Percentiles rank a stretch among this genome's conserved stretches.
These are phyloP conservation scores for Apis cerana DNA, from an alignment of 1,140 invertebrate genomes.

Conservation along the genomic window DNA sequence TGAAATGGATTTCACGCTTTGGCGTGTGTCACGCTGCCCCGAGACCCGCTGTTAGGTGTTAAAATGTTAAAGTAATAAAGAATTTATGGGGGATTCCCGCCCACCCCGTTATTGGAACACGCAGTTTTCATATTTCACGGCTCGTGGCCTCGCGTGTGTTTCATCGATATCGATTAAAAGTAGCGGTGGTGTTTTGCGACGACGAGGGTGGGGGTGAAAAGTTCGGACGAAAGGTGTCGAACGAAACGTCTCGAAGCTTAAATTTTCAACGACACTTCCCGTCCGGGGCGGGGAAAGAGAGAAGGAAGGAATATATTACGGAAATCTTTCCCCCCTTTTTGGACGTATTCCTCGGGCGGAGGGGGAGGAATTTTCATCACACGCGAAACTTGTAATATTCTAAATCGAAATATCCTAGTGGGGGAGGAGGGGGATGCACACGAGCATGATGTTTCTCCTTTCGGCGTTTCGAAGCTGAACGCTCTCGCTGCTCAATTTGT, in stretches of 20 bases:
- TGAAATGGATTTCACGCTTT: conserved; percentile 25
- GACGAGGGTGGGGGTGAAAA: neutral
- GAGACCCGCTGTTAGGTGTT: neutral
- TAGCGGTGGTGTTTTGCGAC: neutral
- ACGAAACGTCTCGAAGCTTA: neutral
- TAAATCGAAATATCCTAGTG: conserved; percentile 64
- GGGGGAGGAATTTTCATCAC: conserved; percentile 32
- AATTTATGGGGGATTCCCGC: neutral
- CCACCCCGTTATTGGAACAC: neutral
- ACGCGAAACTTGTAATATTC: conserved; percentile 41
- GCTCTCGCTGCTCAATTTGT: conserved; percentile 79
- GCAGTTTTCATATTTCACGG: neutral
- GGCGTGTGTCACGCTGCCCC: neutral
- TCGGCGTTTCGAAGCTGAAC: conserved; percentile 64
- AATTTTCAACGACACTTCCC: no score
- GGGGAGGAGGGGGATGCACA: neutral
- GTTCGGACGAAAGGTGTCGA: neutral
- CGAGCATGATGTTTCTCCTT: conserved; percentile 54
- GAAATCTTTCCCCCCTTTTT: no score
- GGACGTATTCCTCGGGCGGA: neutral
- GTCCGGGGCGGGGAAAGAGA: no score
- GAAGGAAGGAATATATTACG: no score
- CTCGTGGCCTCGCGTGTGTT: neutral
- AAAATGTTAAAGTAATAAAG: conserved; percentile 27
- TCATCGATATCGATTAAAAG: conserved; percentile 27